Evolutionary conservation across 2,113 vertebrate species (phyloP).

Genomic region (Furnarius figulus): DNA sequence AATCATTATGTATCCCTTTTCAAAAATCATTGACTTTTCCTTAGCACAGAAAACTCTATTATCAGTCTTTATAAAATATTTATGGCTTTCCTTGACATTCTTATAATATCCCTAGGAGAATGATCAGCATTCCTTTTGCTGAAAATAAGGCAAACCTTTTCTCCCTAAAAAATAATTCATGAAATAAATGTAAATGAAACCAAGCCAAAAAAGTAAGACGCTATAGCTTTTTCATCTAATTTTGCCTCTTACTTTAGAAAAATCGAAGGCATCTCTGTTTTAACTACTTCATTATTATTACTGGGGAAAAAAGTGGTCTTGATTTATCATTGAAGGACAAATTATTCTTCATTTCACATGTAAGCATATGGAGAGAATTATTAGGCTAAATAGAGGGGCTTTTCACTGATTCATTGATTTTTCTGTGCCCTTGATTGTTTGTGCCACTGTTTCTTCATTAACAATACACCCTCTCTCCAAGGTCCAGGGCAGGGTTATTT

Average conservation of each 20-base stretch:
- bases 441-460: not conserved
- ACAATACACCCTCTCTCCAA: not conserved
- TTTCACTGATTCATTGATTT: not conserved
- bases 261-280: not conserved
- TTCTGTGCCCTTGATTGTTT: not conserved
- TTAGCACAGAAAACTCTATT: slow-evolving; percentile 52
- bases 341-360: not conserved
- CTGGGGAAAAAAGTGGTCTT: not conserved
- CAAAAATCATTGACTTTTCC: slow-evolving; percentile 43
- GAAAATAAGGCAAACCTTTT: slow-evolving; percentile 40
- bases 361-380: not conserved
- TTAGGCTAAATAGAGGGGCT: not conserved
- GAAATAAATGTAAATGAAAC: not conserved
- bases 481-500: not conserved
- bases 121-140: slow-evolving; percentile 33
- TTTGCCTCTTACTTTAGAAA: not conserved
- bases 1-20: slow-evolving; percentile 37
- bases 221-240: not conserved
- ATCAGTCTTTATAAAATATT: slow-evolving; percentile 61
- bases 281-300: not conserved
- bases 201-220: not conserved
- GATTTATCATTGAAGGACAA: not conserved
- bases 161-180: slow-evolving; percentile 12
- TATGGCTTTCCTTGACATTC: slow-evolving; percentile 40
- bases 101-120: slow-evolving; percentile 49